phyloP scores from a whole-genome alignment of 2,797 vertebrate species.

The Tinamus major region DNA sequence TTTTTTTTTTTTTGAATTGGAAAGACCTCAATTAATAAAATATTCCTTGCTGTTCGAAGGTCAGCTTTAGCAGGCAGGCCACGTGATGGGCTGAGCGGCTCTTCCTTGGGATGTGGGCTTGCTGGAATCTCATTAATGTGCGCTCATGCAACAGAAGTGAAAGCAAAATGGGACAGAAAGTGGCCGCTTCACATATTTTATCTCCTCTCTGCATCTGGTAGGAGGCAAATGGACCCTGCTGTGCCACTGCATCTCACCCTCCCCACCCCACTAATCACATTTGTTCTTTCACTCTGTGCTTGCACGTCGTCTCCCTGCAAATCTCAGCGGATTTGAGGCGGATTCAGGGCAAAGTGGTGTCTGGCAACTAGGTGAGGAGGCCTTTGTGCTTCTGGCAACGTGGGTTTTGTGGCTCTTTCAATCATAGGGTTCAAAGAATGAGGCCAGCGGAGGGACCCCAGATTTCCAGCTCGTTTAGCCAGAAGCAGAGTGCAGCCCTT shows the following conservation, averaged over 20 bases:
- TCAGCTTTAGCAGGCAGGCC: neutral
- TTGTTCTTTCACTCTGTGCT: neutral
- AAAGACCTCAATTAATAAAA: slow-evolving; percentile 65
- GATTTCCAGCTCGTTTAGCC: neutral
- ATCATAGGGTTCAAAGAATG: neutral
- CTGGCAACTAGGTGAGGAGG: neutral
- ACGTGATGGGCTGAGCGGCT: neutral
- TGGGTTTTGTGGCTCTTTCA: neutral
- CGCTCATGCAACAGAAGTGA: fast-evolving
- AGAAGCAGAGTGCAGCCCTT: slow-evolving; percentile 9
- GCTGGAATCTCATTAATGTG: slow-evolving; percentile 30
- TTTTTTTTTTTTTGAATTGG: neutral
- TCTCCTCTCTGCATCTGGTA: neutral
- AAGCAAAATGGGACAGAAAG: neutral
- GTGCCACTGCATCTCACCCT: neutral
- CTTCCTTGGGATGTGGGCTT: neutral
- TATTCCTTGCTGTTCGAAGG: slow-evolving; percentile 36
- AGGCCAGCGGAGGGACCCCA: neutral
- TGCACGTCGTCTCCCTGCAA: neutral
- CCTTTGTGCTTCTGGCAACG: neutral
- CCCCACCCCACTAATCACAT: neutral
- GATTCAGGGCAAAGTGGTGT: neutral
- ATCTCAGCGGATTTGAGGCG: neutral
- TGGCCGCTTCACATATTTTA: neutral
- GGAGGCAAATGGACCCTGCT: neutral